Conservation (phyloP, 2,888 invertebrate genomes). For the Synergus laeviventris region DNA sequence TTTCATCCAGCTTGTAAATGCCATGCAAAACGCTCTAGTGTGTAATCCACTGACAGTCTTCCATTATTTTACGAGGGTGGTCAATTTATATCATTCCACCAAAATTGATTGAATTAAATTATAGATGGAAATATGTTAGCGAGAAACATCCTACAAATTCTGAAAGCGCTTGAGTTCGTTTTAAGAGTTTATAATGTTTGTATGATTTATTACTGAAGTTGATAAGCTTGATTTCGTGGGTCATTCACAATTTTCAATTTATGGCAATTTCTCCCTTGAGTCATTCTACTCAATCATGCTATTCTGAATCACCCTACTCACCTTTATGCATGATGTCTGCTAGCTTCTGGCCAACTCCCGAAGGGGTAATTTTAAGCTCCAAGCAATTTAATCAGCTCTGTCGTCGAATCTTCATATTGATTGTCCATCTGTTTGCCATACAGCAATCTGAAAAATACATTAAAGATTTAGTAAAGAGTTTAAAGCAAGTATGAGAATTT, state of each 20-base stretch:
- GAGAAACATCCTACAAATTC: background rate
- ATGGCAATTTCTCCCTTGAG: slow-evolving; percentile 1
- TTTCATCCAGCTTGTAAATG: slow-evolving; percentile 35
- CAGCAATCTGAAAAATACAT: background rate
- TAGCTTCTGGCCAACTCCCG: background rate
- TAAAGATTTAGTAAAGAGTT: background rate
- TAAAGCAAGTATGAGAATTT: background rate
- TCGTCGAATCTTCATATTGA: background rate
- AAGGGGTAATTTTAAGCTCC: background rate
- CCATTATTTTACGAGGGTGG: slow-evolving; percentile 20
- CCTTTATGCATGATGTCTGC: background rate
- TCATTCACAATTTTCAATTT: background rate
- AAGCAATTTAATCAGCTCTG: slow-evolving; percentile 1
- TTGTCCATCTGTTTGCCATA: background rate
- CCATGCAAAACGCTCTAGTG: slow-evolving; percentile 14
- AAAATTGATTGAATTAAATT: background rate
- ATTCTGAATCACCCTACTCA: background rate
- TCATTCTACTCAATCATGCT: background rate
- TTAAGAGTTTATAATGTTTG: background rate
- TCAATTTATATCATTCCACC: background rate
- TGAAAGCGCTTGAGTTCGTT: background rate
- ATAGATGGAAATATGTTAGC: background rate
- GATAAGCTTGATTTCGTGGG: background rate
- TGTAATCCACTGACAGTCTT: slow-evolving; percentile 24
- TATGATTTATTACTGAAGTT: background rate